These are phyloP conservation scores for Thymelicus sylvestris DNA, from an alignment of 2,888 invertebrate species.

Conservation along the genomic window DNA sequence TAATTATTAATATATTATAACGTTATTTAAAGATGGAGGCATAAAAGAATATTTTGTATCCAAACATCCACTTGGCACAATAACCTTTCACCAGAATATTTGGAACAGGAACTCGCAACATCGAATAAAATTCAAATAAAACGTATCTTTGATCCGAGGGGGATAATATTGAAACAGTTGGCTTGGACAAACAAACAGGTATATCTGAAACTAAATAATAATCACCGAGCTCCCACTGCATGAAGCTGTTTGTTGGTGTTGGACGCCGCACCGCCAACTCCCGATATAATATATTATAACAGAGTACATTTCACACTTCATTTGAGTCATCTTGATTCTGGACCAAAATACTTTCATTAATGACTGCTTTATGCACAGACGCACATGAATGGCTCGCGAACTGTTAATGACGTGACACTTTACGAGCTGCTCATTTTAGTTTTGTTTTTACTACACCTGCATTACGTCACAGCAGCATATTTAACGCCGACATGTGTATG, in stretches of 20 bases:
- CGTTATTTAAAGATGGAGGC: slow-evolving; percentile 10
- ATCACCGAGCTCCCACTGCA: slow-evolving; percentile 52
- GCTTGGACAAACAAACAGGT: slow-evolving; percentile 57
- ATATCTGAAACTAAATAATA: slow-evolving; percentile 43
- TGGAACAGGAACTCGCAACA: slow-evolving; percentile 40
- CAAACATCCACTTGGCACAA: slow-evolving; percentile 25
- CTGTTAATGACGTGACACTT: slow-evolving; percentile 26
- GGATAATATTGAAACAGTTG: slow-evolving; percentile 67
- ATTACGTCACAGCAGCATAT: slow-evolving; percentile 7
- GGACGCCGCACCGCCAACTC: slow-evolving; percentile 47
- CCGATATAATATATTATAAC: slow-evolving; percentile 35
- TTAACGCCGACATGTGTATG: background rate
- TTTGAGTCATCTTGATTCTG: slow-evolving; percentile 9
- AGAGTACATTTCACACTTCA: slow-evolving; percentile 25
- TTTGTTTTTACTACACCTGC: slow-evolving; percentile 11
- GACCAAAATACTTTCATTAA: slow-evolving; percentile 34
- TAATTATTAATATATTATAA: background rate
- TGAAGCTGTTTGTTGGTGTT: slow-evolving; percentile 66
- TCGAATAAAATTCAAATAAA: slow-evolving; percentile 37
- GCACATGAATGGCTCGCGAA: slow-evolving; percentile 24
- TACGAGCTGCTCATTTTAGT: slow-evolving; percentile 25
- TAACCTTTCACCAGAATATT: slow-evolving; percentile 25
- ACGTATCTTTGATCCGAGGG: slow-evolving; percentile 62
- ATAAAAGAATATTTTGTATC: slow-evolving; percentile 30
- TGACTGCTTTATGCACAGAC: slow-evolving; percentile 9